A percentile compares a stretch with the other conserved stretches of the same genome.
These are phyloP conservation scores for Drosophila sproati DNA, from an alignment of 1,140 invertebrate species.

Conservation along the genomic window DNA sequence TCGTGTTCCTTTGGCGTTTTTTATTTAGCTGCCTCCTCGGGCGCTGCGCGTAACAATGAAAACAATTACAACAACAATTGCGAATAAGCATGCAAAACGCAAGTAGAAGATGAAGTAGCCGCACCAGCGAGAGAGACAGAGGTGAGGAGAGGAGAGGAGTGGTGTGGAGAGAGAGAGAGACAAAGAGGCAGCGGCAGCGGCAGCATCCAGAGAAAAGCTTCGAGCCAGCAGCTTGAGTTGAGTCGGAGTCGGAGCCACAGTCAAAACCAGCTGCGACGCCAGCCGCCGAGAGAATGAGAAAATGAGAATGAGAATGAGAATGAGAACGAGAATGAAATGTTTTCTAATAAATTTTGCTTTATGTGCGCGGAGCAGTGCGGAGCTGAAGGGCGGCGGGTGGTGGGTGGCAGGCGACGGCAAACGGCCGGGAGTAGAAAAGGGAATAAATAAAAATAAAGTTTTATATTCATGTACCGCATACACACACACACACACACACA, in stretches of 20 bases:
- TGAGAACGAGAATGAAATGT: conserved; percentile 78
- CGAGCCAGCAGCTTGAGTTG: background rate
- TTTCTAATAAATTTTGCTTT: conserved; percentile 83
- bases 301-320: conserved; percentile 23
- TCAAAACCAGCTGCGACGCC: conserved; percentile 41
- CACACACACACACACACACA: conserved; percentile 48
- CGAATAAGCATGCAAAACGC: conserved; percentile 83
- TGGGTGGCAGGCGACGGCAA: conserved; percentile 3
- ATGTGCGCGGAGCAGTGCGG: conserved; percentile 70
- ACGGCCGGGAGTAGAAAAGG: conserved; percentile 54
- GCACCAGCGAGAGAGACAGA: conserved; percentile 11
- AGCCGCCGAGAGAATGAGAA: background rate
- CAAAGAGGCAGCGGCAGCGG: background rate
- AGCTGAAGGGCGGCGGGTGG: conserved; percentile 17
- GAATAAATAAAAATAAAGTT: conserved; percentile 83
- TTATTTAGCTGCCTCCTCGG: conserved; percentile 21
- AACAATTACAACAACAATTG: conserved; percentile 83
- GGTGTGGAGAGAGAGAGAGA: background rate
- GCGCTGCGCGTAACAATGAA: conserved; percentile 68
- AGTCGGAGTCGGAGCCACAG: conserved; percentile 32
- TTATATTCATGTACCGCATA: conserved; percentile 80
- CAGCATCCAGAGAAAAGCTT: conserved; percentile 11
- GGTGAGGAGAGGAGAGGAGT: conserved; percentile 1
- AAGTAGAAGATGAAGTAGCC: conserved; percentile 80
- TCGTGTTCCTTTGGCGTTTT: conserved; percentile 24